These are phyloP conservation scores for Pelusios castaneus DNA, from an alignment of 2,113 vertebrate species.

Conservation along the genomic window DNA sequence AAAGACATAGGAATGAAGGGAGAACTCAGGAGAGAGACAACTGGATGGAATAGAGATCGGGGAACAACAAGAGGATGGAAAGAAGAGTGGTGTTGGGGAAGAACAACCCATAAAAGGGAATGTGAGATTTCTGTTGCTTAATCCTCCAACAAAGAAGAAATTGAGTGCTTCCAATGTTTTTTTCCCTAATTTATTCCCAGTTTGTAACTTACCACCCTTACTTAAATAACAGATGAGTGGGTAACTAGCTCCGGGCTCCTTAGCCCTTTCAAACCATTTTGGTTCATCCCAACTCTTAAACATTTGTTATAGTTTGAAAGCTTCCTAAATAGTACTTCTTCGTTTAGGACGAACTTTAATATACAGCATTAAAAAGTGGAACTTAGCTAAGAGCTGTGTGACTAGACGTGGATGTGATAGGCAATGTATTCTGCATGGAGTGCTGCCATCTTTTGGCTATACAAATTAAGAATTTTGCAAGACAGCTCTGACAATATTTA, in stretches of 20 bases:
- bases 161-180: neutral
- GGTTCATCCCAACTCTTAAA: neutral
- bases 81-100: neutral
- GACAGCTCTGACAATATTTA: neutral
- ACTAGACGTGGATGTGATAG: constrained; percentile 8
- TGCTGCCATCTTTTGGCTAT: constrained; percentile 67
- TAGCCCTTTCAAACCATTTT: neutral
- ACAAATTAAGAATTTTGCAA: constrained; percentile 44
- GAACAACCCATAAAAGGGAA: neutral
- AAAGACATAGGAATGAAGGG: no score
- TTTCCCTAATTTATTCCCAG: neutral
- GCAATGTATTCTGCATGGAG: constrained; percentile 27
- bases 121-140: neutral
- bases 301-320: neutral
- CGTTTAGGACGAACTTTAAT: neutral
- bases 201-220: neutral
- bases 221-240: neutral
- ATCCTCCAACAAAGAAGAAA: neutral
- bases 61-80: neutral
- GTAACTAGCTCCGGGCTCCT: accelerated
- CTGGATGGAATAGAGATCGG: neutral
- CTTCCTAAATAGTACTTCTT: neutral
- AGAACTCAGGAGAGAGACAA: neutral
- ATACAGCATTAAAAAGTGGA: neutral
- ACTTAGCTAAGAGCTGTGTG: neutral